A percentile compares a stretch with the other conserved stretches of the same genome.
These are phyloP conservation scores for Chaetophractus vellerosus DNA, from an alignment of 2,797 vertebrate genomes.

Conservation along the genomic window DNA sequence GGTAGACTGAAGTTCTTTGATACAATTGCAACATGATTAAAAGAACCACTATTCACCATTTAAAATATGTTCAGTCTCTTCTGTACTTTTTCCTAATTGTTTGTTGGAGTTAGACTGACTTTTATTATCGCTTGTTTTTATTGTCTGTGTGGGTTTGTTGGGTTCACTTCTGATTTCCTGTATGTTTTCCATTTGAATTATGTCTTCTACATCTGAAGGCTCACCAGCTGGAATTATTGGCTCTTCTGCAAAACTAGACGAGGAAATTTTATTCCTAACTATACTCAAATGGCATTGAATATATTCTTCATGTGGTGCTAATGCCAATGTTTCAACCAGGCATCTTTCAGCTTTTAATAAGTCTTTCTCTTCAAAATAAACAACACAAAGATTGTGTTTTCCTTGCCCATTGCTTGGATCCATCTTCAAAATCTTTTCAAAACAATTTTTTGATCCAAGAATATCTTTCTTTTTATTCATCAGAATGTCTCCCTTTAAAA, in stretches of 20 bases:
- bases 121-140: constrained; percentile 85
- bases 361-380: constrained; percentile 98
- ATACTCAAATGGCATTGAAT: constrained; percentile 96
- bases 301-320: constrained; percentile 98
- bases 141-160: constrained; percentile 89
- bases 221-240: constrained; percentile 86
- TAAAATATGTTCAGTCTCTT: constrained; percentile 92
- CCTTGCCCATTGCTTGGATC: constrained; percentile 97
- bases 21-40: constrained; percentile 27
- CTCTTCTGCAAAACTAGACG: constrained; percentile 90
- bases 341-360: constrained; percentile 95
- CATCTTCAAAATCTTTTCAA: constrained; percentile 95
- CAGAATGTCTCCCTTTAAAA: constrained; percentile 98
- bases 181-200: constrained; percentile 86
- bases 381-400: constrained; percentile 99
- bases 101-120: constrained; percentile 90
- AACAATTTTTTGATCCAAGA: constrained; percentile 95
- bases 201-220: constrained; percentile 76
- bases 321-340: constrained; percentile 95
- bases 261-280: constrained; percentile 96
- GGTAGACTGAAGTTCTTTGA: constrained; percentile 88
- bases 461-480: constrained; percentile 97
- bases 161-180: constrained; percentile 91
- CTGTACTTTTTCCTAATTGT: constrained; percentile 88
- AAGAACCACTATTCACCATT: constrained; percentile 94